These are phyloP conservation scores for Galerucella nymphaeae DNA, from an alignment of 2,888 invertebrate species.

Conservation along the genomic window DNA sequence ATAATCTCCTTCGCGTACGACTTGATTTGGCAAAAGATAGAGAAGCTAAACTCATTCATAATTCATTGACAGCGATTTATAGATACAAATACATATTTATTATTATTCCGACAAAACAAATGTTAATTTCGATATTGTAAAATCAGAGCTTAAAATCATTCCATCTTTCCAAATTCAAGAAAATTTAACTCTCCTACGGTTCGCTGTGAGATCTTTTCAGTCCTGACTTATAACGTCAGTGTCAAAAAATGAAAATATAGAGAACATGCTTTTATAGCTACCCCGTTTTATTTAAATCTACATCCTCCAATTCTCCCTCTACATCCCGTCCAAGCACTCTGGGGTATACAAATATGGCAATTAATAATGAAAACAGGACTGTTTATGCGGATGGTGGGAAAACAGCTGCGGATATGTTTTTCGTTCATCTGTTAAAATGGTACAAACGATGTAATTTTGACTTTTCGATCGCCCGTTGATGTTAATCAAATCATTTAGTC, in stretches of 20 bases:
- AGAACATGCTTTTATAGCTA: background rate
- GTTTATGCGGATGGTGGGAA: slow-evolving; percentile 35
- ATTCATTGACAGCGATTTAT: slow-evolving; percentile 37
- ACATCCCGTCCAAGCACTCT: slow-evolving; percentile 31
- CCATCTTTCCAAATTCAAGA: too few species aligned
- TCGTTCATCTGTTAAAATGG: slow-evolving; percentile 14
- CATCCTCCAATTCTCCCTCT: background rate
- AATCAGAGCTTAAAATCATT: background rate
- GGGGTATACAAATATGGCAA: slow-evolving; percentile 43
- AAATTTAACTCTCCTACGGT: too few species aligned
- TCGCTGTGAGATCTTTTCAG: too few species aligned
- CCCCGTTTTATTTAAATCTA: background rate
- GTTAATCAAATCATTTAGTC: slow-evolving; percentile 40
- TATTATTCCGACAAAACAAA: slow-evolving; percentile 25
- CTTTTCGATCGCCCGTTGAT: slow-evolving; percentile 30
- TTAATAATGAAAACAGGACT: slow-evolving; percentile 44
- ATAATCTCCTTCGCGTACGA: slow-evolving; percentile 5
- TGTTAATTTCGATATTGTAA: slow-evolving; percentile 16
- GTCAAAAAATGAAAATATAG: background rate
- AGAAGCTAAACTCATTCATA: slow-evolving; percentile 28
- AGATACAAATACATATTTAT: slow-evolving; percentile 16
- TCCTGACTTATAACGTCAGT: background rate
- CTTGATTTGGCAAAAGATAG: slow-evolving; percentile 24
- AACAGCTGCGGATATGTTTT: slow-evolving; percentile 39
- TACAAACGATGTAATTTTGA: slow-evolving; percentile 35